Evolutionary conservation across 1,140 invertebrate genomes (phyloP), one percentile per base, ranked within the genome.

Genomic region (Oreohelix idahoensis): DNA sequence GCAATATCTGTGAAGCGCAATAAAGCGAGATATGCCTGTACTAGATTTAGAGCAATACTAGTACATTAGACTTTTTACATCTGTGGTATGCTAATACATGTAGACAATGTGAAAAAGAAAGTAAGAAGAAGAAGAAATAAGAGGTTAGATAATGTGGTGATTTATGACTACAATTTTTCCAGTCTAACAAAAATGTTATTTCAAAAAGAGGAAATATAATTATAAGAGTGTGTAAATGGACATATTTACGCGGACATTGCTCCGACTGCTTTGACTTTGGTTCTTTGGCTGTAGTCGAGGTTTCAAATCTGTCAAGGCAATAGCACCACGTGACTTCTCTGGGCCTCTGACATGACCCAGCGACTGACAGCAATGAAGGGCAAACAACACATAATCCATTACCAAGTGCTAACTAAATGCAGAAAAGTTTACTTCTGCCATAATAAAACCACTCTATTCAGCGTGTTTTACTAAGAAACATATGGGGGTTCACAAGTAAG

Each of bases 351-450:
- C 53, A 32, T 8, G n/a, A 35, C 63, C 63, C 63, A 66, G 29
- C 4, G 63, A 66, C 63, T 66, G 63, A 32, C 8, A 66, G 17
- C 29, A 29, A 66, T 66, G n/a, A 66, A 66, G n/a, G 63, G 29
- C 63, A 66, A 58, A 58, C 63, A 66, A 66, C 63, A 66, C 63
- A 32, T 66, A 66, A 66, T 29, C 63, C 63, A 32, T 23, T 32
- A 66, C 63, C 63, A 66, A 32, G 29, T 58, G 51, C 29, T 66
- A 29, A 66, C n/a, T 11, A 32, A 29, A 17, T 66, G n/a, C 8
- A 66, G 29, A 8, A 32, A 32, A 32, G n/a, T 32, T 32, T 66
- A 66, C 63, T 32, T 66, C 63, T 32, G 53, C 63, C 63, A 66
- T 66, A 66, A 66, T 29, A n/a, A 66, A 29, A 32, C 8, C 11